Percentiles rank a stretch among this genome's conserved stretches.
Evolutionary conservation across 53 echinoderm and acorn worm genomes (phyloP).

Genomic region (Zoroaster sp.): DNA sequence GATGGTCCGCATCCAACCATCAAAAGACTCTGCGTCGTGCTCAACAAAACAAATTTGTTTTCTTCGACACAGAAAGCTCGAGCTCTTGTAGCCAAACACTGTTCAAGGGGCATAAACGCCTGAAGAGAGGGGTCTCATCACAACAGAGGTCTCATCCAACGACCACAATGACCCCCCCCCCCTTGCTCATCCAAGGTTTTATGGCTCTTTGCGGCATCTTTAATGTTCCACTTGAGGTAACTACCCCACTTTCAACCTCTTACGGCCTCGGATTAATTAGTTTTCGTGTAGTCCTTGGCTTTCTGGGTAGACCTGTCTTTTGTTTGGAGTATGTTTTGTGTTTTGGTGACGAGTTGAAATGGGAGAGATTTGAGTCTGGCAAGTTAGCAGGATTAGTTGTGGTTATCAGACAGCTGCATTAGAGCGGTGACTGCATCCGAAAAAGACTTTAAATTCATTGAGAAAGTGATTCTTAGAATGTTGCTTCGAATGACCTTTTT

Average conservation of each 20-base stretch:
- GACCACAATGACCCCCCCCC: too few relatives aligned
- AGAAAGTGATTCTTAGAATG: too few relatives aligned
- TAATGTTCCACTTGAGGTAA: not conserved
- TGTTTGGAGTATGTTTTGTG: slow-evolving; percentile 1
- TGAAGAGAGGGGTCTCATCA: too few relatives aligned
- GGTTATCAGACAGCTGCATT: not conserved
- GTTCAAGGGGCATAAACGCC: slow-evolving; percentile 4
- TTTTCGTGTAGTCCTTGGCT: slow-evolving; percentile 28
- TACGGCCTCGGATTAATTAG: slow-evolving; percentile 27
- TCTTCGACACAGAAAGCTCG: too few relatives aligned
- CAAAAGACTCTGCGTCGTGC: too few relatives aligned
- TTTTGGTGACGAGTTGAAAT: not conserved
- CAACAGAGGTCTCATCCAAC: too few relatives aligned
- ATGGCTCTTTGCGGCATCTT: slow-evolving; percentile 26
- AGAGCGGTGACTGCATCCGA: too few relatives aligned
- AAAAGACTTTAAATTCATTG: too few relatives aligned
- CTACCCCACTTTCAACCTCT: slow-evolving; percentile 20
- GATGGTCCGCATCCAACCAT: too few relatives aligned
- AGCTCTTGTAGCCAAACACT: not conserved
- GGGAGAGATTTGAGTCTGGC: not conserved
- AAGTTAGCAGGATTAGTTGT: not conserved
- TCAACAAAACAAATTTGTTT: too few relatives aligned
- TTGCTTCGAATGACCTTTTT: too few relatives aligned
- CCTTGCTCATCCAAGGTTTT: too few relatives aligned
- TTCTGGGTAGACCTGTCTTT: not conserved